Conservation (phyloP, 2,888 invertebrate species). For the Aphodius granarius region DNA sequence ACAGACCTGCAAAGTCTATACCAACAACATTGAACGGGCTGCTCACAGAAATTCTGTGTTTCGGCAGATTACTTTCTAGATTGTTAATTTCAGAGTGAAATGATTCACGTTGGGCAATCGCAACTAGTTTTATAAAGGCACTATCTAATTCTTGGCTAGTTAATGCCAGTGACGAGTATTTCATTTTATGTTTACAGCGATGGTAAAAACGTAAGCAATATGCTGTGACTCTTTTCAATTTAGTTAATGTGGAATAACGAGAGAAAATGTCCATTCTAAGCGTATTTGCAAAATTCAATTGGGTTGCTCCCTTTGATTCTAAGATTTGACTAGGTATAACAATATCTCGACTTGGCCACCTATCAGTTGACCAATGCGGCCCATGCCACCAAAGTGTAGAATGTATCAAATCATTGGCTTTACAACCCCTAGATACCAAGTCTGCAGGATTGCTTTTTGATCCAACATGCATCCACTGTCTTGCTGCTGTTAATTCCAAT, state of each 20-base stretch:
- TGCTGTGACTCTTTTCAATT: conserved; percentile 5
- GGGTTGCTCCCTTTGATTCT: conserved; percentile 21
- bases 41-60: neutral
- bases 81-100: no score
- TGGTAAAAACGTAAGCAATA: neutral
- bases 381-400: conserved; percentile 26
- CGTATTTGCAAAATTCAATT: conserved; percentile 22
- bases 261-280: neutral
- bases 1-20: conserved; percentile 29
- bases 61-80: conserved; percentile 17
- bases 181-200: neutral
- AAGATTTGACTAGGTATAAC: neutral
- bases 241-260: neutral
- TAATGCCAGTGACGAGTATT: neutral
- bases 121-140: no score
- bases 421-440: conserved; percentile 38
- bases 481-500: conserved; percentile 32
- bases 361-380: conserved; percentile 29
- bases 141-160: neutral
- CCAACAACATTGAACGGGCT: conserved; percentile 29
- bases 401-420: conserved; percentile 28
- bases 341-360: conserved; percentile 31
- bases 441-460: conserved; percentile 42
- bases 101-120: no score
- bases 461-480: conserved; percentile 38